Evolutionary conservation across 2,888 invertebrate species (phyloP).

Genomic region (Netelia virgata): DNA sequence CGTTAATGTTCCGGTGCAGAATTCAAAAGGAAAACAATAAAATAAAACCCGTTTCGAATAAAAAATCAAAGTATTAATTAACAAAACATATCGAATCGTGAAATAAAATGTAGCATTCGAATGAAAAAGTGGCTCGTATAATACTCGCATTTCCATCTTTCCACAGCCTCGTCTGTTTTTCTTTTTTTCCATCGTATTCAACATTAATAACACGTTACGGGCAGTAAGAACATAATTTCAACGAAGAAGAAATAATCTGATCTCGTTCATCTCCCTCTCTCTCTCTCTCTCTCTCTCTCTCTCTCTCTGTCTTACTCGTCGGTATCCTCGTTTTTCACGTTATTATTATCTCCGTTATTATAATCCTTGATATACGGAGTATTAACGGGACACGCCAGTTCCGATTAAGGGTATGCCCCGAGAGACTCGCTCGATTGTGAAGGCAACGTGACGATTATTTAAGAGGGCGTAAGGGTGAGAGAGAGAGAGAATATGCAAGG

Average conservation of each 20-base stretch:
- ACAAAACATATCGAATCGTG: too few relatives aligned
- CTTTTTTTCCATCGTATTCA: not conserved
- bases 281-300: not conserved
- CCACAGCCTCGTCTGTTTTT: too few relatives aligned
- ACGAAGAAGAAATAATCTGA: conserved; percentile 28
- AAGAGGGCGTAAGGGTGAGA: conserved; percentile 49
- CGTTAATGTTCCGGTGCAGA: too few relatives aligned
- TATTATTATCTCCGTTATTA: conserved; percentile 46
- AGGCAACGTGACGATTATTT: conserved; percentile 59
- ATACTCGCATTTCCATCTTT: too few relatives aligned
- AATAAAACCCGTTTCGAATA: too few relatives aligned
- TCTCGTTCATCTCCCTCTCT: conserved; percentile 13
- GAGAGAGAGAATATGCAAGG: not conserved
- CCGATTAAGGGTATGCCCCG: conserved; percentile 38
- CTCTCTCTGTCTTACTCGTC: not conserved
- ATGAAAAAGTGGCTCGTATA: too few relatives aligned
- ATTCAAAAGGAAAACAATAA: too few relatives aligned
- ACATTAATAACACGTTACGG: not conserved
- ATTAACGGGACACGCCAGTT: conserved; percentile 33
- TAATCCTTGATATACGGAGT: conserved; percentile 51
- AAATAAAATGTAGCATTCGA: too few relatives aligned
- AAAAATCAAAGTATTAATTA: too few relatives aligned
- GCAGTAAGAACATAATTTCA: conserved; percentile 26
- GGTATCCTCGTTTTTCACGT: not conserved
- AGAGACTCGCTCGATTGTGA: conserved; percentile 45